These are phyloP conservation scores for Philereme transversata DNA, from an alignment of 2,888 invertebrate species.

Conservation along the genomic window DNA sequence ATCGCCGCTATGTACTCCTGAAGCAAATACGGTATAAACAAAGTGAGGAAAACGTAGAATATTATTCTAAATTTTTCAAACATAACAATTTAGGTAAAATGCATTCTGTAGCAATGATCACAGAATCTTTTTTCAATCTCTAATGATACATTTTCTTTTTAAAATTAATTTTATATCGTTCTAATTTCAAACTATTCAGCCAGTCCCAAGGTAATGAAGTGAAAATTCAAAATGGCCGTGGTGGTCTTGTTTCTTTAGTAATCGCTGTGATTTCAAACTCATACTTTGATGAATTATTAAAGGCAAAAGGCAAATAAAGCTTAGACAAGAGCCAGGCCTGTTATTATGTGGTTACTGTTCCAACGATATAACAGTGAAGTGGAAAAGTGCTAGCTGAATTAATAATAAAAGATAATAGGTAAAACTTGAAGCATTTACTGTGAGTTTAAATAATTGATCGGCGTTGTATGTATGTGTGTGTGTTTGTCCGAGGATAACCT, in stretches of 20 bases:
- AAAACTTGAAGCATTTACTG: no score
- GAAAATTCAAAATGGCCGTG: conserved; percentile 23
- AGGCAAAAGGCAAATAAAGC: conserved; percentile 46
- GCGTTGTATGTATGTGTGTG: no score
- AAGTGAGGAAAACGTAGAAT: conserved; percentile 67
- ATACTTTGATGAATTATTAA: conserved; percentile 37
- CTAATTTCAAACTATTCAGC: background rate
- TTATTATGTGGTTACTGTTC: conserved; percentile 45
- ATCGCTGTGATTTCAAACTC: conserved; percentile 8
- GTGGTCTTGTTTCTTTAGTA: conserved; percentile 16
- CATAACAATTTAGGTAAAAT: conserved; percentile 45
- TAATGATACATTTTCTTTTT: no score
- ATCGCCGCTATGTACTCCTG: conserved; percentile 76
- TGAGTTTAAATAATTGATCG: no score
- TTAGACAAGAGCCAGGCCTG: conserved; percentile 50
- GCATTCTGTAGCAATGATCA: conserved; percentile 6
- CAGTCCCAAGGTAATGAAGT: background rate
- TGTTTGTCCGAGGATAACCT: no score
- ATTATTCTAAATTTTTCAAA: conserved; percentile 71
- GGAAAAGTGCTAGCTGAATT: conserved; percentile 24
- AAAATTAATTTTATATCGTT: background rate
- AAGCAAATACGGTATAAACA: conserved; percentile 71
- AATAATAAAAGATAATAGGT: background rate
- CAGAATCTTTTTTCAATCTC: background rate
- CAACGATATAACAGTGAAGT: conserved; percentile 38